These are phyloP conservation scores for Prunella himalayana DNA, from an alignment of 2,113 vertebrate species.

Conservation along the genomic window DNA sequence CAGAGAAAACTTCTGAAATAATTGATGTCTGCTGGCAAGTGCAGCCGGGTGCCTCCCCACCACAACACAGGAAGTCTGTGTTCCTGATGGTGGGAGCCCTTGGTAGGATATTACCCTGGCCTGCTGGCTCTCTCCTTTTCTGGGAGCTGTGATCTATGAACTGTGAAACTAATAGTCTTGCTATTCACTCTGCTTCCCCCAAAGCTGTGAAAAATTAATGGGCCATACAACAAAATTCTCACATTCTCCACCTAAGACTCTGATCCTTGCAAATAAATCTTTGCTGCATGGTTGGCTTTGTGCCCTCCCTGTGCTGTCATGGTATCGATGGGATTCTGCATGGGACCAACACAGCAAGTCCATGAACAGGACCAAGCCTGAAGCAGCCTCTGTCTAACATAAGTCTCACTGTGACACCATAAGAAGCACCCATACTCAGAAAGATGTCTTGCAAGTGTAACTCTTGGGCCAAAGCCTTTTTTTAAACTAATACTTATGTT, in stretches of 20 bases:
- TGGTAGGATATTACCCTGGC: background rate
- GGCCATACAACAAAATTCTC: background rate
- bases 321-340: background rate
- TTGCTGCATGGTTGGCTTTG: fast-evolving
- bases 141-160: background rate
- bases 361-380: background rate
- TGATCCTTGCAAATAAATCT: background rate
- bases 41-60: background rate
- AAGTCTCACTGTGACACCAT: background rate
- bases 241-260: background rate
- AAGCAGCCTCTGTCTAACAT: background rate
- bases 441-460: background rate
- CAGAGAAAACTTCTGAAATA: background rate
- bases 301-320: background rate
- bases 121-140: background rate
- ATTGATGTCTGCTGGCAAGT: background rate
- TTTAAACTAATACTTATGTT: background rate
- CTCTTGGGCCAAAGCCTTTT: background rate
- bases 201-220: background rate
- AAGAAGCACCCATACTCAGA: background rate
- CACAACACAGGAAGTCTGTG: background rate
- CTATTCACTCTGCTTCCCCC: background rate
- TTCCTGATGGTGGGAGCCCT: background rate
- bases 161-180: background rate
- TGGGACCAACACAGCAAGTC: background rate